Conservation (phyloP, 2,888 invertebrate genomes). For the Lithophane leautieri region DNA sequence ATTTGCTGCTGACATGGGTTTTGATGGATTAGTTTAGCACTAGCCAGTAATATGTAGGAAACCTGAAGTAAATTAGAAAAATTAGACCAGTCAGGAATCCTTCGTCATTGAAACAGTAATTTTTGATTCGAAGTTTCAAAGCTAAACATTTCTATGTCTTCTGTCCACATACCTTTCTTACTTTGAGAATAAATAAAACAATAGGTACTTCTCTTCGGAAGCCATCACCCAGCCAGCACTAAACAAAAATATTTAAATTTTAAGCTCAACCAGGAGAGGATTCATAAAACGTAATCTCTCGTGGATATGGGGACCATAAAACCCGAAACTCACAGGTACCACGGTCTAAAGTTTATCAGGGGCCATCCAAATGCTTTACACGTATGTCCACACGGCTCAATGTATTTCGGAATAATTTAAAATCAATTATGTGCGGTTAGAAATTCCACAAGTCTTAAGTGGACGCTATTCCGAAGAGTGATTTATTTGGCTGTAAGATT, state of each 20-base stretch:
- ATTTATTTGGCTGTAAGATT: conserved; percentile 59
- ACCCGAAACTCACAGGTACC: conserved; percentile 64
- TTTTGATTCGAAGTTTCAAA: background rate
- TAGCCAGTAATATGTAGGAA: background rate
- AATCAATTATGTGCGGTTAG: conserved; percentile 77
- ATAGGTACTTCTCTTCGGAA: background rate
- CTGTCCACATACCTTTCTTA: background rate
- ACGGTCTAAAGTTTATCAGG: conserved; percentile 70
- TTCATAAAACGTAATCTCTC: conserved; percentile 66
- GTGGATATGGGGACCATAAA: conserved; percentile 60
- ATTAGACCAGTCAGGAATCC: background rate
- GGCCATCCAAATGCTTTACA: conserved; percentile 75
- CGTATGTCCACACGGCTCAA: conserved; percentile 73
- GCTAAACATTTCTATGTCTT: background rate
- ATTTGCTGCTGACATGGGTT: conserved; percentile 43
- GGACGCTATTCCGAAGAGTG: conserved; percentile 58
- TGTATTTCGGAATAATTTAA: conserved; percentile 77
- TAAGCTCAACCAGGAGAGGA: conserved; percentile 30
- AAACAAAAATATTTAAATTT: conserved; percentile 36
- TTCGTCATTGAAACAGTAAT: background rate
- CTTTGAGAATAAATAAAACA: background rate
- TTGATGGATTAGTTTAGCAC: conserved; percentile 38
- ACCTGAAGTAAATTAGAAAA: background rate
- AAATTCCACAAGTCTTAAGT: conserved; percentile 71
- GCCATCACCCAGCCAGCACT: conserved; percentile 16